Conservation (phyloP, 2,888 invertebrate species). For the Lithodes maja region DNA sequence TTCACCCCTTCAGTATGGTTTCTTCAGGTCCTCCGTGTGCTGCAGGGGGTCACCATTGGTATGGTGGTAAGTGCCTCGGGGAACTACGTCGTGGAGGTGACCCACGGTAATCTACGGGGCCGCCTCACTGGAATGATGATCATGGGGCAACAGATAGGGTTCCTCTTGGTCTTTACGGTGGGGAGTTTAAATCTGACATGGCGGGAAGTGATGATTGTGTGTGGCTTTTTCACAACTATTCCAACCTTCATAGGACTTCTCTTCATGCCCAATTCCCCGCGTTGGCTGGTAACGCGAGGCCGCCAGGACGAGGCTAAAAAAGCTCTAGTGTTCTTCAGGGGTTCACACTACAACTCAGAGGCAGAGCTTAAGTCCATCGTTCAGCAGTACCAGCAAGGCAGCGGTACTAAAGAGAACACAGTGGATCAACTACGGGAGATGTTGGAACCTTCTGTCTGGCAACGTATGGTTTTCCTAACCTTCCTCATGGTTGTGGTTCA, state of each 20-base stretch:
- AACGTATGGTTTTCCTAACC: constrained; percentile 36
- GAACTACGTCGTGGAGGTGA: constrained; percentile 60
- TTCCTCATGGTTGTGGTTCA: constrained; percentile 50
- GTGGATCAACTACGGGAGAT: constrained; percentile 46
- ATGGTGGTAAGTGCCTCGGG: constrained; percentile 45
- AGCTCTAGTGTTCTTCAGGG: constrained; percentile 62
- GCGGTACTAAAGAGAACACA: constrained; percentile 14
- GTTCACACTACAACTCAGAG: constrained; percentile 43
- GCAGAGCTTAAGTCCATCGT: constrained; percentile 47
- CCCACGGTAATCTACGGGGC: constrained; percentile 44
- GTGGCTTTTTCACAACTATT: constrained; percentile 52
- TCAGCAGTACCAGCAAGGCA: constrained; percentile 43
- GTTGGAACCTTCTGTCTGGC: constrained; percentile 42
- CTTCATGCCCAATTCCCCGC: constrained; percentile 65
- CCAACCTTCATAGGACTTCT: constrained; percentile 55
- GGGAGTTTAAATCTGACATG: constrained; percentile 66
- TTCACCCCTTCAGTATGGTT: constrained; percentile 64
- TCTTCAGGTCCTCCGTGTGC: constrained; percentile 29
- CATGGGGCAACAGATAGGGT: constrained; percentile 46
- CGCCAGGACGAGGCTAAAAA: constrained; percentile 57
- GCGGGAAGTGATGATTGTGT: constrained; percentile 62
- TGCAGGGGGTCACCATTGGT: constrained; percentile 39
- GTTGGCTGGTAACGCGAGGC: constrained; percentile 62
- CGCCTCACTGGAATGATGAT: constrained; percentile 46
- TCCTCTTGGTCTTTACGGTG: constrained; percentile 58